Evolutionary conservation across 2,113 vertebrate species (phyloP).

Genomic region (Phylloscopus trochilus): DNA sequence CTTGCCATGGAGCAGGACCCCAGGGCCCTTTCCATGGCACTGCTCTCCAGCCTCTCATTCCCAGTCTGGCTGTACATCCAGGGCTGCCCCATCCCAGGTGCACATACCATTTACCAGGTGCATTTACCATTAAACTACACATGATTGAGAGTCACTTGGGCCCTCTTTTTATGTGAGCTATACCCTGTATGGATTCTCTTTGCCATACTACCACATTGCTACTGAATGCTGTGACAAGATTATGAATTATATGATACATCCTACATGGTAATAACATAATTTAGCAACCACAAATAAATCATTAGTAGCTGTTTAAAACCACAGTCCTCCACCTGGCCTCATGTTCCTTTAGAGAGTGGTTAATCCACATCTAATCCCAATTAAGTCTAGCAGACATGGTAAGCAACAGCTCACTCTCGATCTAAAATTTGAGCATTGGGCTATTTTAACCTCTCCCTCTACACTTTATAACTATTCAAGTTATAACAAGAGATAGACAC

Average conservation of each 20-base stretch:
- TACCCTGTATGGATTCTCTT: not conserved
- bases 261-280: not conserved
- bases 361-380: not conserved
- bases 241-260: not conserved
- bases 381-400: not conserved
- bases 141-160: not conserved
- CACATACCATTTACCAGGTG: not conserved
- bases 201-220: not conserved
- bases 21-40: not conserved
- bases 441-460: not conserved
- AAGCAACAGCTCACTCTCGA: not conserved
- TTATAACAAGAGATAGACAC: not conserved
- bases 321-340: not conserved
- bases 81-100: rapidly evolving
- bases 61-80: not conserved
- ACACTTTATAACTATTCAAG: not conserved
- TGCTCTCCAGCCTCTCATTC: rapidly evolving
- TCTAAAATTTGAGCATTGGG: not conserved
- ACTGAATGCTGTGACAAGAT: not conserved
- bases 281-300: not conserved
- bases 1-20: not conserved
- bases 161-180: not conserved
- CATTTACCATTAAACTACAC: not conserved
- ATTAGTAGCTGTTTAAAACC: not conserved
- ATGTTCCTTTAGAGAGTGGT: not conserved